Evolutionary conservation across 2,888 invertebrate species (phyloP), one percentile per base, ranked within the genome.

Genomic region (Rotaria magnacalcarata): DNA sequence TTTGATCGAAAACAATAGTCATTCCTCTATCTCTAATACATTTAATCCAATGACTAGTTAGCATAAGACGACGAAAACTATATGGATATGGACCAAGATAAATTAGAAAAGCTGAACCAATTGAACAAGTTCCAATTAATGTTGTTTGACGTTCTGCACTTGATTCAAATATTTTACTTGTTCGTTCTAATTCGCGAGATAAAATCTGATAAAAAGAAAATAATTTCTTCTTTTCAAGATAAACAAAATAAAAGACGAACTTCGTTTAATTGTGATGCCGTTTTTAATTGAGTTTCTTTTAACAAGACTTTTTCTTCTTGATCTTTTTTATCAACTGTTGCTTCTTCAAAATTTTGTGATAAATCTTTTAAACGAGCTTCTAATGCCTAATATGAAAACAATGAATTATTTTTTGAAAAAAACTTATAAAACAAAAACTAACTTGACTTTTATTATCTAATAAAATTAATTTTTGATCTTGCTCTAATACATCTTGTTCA

Each of bases 311-410:
- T 90, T 87, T 90, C 90, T 86, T 90, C 89, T 87, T 91, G 91
- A 84, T 90, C 89, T 87, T 90, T 91, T 87, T 91, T 91, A 88
- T 91, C 91, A 84, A 91, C 90, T 0, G 91, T 91, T 0, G 91
- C 91, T 87, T 91, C 90, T 88, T 91, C 91, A 89, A 91, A 91
- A 2, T 90, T 90, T 85, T 89, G 88, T 2, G 90, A 90, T 56
- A 91, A 88, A 85, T 90, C 91, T 10, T 89, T 88, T 58, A 91
- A 88, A 87, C 91, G 88, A 1, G 90, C 89, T 85, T 91, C 90
- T 56, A 90, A 88, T 19, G 89, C 89, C 89, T 80, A n/a, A 80
- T 2, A 10, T n/a, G 5, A 47, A 11, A 41, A 24, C 24, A 1
- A 74, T 34, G 7, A n/a, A 19, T 43, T 47, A 5, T 21, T 5